Evolutionary conservation across 2,888 invertebrate genomes (phyloP), one percentile per base, ranked within the genome.

Genomic region (Therioaphis trifolii): DNA sequence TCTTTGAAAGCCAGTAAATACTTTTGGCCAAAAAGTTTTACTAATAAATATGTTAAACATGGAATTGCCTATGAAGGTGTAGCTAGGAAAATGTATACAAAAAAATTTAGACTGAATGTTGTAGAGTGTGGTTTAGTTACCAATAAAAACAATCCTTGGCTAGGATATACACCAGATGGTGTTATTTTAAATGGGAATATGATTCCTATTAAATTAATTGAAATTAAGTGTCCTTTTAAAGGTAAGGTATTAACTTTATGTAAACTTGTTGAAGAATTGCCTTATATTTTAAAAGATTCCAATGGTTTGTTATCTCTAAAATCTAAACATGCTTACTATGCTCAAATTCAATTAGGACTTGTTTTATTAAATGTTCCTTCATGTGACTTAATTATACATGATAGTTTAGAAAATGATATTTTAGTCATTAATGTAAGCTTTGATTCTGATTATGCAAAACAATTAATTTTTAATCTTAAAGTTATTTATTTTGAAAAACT

Each of bases 401-500:
- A n/a, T 35, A 43, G 43, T 40, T 40, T 14, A 14, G 14, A n/a
- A 4, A 69, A 35, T 35, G 15, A n/a, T 69, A 35, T 69, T 29
- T n/a, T 69, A 29, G 43, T n/a, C 24, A 43, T 69, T 40, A 43
- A 69, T 29, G 18, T 3, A 35, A 35, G 40, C 2, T 69, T 29
- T 29, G 29, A 69, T n/a, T n/a, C 3, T 35, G 35, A 29, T 40
- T 69, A 69, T 69, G 29, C n/a, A 5, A 69, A 29, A 35, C 18
- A 69, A 21, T 69, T 69, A 69, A 14, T 69, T 69, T 69, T 24
- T 29, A 29, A 69, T 69, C n/a, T 69, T 40, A 69, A 35, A 24
- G 24, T 40, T 4, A 43, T 69, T 5, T 35, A 69, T 69, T 69
- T 69, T 43, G 43, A 69, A 29, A 29, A 69, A 35, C n/a, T 69